Conservation (phyloP, 2,888 invertebrate species). For the Protodeltote pygarga region DNA sequence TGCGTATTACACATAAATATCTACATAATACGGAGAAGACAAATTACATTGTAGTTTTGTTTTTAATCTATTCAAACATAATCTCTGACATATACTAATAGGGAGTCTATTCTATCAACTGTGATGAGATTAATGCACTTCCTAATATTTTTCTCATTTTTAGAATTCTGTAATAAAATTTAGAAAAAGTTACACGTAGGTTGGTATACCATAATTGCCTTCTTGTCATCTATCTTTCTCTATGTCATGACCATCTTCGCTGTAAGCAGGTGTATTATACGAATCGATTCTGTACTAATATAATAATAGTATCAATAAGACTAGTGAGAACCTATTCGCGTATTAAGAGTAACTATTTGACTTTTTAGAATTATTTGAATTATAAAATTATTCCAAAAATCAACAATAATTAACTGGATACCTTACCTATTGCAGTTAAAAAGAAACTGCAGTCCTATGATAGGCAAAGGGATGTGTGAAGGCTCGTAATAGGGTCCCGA, state of each 20-base stretch:
- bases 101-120: slow-evolving; percentile 31
- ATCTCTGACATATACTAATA: slow-evolving; percentile 33
- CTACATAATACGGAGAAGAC: slow-evolving; percentile 1
- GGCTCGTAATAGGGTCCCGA: too few relatives aligned
- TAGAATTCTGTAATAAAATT: slow-evolving; percentile 22
- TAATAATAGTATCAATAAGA: too few relatives aligned
- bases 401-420: too few relatives aligned
- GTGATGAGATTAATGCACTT: slow-evolving; percentile 35
- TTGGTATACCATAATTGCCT: background rate
- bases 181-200: slow-evolving; percentile 4
- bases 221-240: slow-evolving; percentile 28
- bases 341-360: too few relatives aligned
- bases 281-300: background rate
- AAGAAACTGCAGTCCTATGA: too few relatives aligned
- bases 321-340: too few relatives aligned
- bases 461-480: too few relatives aligned
- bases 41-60: slow-evolving; percentile 7
- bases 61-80: slow-evolving; percentile 21
- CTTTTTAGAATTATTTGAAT: too few relatives aligned
- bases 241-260: slow-evolving; percentile 21
- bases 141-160: slow-evolving; percentile 29
- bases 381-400: too few relatives aligned
- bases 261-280: slow-evolving; percentile 17
- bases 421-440: too few relatives aligned
- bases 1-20: background rate